Base-by-base conservation (phyloP, 2,888 invertebrate genomes). In the Caenorhabditis macrosperma region DNA sequence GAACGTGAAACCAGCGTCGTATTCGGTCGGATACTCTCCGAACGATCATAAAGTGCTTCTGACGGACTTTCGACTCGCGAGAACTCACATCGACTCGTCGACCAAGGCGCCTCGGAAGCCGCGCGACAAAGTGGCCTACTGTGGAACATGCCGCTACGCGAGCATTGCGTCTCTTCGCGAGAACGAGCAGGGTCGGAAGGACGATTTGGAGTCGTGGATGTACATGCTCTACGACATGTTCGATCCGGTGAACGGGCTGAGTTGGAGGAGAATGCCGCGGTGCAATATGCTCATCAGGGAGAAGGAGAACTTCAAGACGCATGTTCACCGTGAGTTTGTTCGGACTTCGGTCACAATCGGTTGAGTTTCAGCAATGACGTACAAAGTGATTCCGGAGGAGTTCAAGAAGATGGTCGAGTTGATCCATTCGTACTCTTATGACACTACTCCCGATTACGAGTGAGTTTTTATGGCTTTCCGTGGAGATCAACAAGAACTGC, bases 141-240 rank as follows among this genome's bases (percentile, higher is more conserved):
- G 75, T 12, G 79, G 75, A 33, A 79, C 79, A 1, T 2, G 50
- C 9, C 33, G 79, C 9, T 79, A 79, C 24, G 79, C 69, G 9
- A 66, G 60, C 20, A 30, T 74, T n/a, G 64, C 74, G 4, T 64
- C 20, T 4, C 17, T 79, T 15, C 50, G 35, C 15, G 52, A 54
- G 5, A 22, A 35, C 17, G 79, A 79, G 5, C 75, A 75, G 24
- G 68, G 68, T 17, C 35, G 79, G 17, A 48, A 52, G 12, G 79
- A 79, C 46, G 79, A 79, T 30, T 6, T 79, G 22, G 79, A 79
- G 22, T 63, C 79, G 38, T 79, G 79, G 79, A 64, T 79, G 12
- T 79, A 79, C 26, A 79, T 75, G 79, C 7, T 79, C 33, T 78
- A 68, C 38, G 78, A 78, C 17, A 1, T 78, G 24, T 30, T 63